Conservation (phyloP, 2,113 vertebrate genomes). For the Ivindomyrus marchei region DNA sequence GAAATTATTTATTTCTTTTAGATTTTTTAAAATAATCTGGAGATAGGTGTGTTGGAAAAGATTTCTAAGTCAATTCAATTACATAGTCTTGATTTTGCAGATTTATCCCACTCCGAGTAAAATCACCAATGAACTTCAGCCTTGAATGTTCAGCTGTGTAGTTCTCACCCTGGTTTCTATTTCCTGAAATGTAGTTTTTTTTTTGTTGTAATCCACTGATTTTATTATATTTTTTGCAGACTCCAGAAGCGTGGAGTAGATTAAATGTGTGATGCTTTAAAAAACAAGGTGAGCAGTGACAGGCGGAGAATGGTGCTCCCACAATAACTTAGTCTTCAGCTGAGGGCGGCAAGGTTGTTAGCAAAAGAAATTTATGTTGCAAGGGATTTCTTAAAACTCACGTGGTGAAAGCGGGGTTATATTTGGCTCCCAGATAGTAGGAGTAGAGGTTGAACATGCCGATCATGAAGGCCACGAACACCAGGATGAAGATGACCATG, state of each 20-base stretch:
- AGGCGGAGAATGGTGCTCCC: background rate
- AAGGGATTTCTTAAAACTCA: slow-evolving; percentile 62
- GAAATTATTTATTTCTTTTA: background rate
- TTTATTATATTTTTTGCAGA: background rate
- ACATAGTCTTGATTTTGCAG: background rate
- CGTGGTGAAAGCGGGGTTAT: slow-evolving; percentile 97
- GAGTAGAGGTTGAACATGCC: slow-evolving; percentile 99
- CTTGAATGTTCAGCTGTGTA: background rate
- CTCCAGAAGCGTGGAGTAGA: background rate
- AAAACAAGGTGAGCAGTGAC: background rate
- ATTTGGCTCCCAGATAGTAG: slow-evolving; percentile 96
- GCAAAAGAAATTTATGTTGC: background rate
- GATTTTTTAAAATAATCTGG: background rate
- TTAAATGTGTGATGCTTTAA: background rate
- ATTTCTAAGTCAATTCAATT: background rate
- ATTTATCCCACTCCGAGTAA: background rate
- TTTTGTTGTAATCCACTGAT: slow-evolving; percentile 1
- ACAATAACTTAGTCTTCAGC: background rate
- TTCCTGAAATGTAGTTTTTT: background rate
- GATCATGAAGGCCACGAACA: slow-evolving; percentile 98
- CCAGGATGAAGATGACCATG: slow-evolving; percentile 99
- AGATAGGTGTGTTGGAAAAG: background rate
- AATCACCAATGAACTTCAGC: background rate
- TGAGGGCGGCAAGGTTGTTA: background rate
- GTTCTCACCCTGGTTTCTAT: background rate